Conservation (phyloP, 2,797 vertebrate genomes). For the Sphenopsis melanotis region DNA sequence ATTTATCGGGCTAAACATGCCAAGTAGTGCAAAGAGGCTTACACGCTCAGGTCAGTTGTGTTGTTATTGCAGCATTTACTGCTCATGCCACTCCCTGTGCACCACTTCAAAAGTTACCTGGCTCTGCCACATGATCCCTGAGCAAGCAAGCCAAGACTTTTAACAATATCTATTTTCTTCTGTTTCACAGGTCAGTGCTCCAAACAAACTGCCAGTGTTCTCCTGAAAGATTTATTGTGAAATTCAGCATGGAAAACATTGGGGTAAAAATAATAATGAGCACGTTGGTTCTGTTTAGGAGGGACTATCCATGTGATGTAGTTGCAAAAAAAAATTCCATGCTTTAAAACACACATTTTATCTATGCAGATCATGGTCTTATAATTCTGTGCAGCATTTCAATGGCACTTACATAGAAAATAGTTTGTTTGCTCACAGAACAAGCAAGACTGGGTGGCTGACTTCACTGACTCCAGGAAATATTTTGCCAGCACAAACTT, state of each 20-base stretch:
- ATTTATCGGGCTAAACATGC: background rate
- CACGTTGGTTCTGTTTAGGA: background rate
- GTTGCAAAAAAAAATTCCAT: background rate
- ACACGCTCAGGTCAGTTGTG: background rate
- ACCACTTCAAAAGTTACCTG: slow-evolving; percentile 36
- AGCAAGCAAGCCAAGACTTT: background rate
- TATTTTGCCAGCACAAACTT: slow-evolving; percentile 39
- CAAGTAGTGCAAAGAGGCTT: background rate
- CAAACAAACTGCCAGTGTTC: background rate
- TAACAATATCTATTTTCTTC: slow-evolving; percentile 33
- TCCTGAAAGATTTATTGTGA: slow-evolving; percentile 1
- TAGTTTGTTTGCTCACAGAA: background rate
- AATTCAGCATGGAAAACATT: background rate
- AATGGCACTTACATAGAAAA: slow-evolving; percentile 11
- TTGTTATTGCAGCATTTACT: background rate
- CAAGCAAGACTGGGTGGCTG: background rate
- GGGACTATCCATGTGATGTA: background rate
- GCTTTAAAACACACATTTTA: background rate
- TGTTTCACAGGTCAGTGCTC: slow-evolving; percentile 13
- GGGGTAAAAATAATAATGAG: background rate
- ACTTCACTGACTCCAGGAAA: slow-evolving; percentile 24
- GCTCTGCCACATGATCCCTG: background rate
- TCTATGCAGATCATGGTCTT: background rate
- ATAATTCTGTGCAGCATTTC: background rate
- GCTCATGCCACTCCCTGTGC: background rate